Conservation (phyloP, 2,797 vertebrate species). For the Halcyon leucocephala region DNA sequence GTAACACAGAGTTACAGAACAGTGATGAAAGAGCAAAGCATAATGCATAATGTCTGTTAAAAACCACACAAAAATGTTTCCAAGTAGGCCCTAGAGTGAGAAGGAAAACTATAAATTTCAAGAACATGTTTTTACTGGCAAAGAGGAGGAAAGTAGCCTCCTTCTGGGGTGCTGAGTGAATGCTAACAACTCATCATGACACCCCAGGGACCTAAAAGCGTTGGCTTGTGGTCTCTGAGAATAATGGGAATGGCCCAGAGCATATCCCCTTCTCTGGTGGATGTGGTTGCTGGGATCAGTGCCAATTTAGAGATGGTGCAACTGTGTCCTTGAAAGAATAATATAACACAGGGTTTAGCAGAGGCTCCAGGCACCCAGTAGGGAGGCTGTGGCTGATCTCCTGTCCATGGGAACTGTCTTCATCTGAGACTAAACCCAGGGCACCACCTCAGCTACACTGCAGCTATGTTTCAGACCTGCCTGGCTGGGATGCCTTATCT, state of each 20-base stretch:
- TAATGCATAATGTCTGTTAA: not conserved
- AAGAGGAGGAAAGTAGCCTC: not conserved
- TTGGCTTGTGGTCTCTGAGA: not conserved
- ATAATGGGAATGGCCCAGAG: not conserved
- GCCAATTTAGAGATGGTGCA: not conserved
- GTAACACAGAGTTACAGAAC: not conserved
- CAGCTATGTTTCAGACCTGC: not conserved
- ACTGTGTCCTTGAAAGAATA: not conserved
- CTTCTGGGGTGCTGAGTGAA: not conserved
- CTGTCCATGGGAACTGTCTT: not conserved
- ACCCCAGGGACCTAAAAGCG: not conserved
- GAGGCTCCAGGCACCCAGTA: not conserved
- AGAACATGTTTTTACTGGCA: not conserved
- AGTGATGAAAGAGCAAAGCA: not conserved
- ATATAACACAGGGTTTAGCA: not conserved
- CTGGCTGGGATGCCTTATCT: not conserved
- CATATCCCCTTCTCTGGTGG: not conserved
- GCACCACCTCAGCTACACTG: not conserved
- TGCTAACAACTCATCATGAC: rapidly evolving
- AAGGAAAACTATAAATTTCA: not conserved
- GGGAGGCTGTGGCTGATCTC: not conserved
- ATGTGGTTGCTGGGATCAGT: not conserved
- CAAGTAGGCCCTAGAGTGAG: rapidly evolving
- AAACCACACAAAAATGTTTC: not conserved
- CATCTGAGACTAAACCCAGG: not conserved